Conservation (phyloP, 2,113 vertebrate genomes). For the Ornithorhynchus anatinus region DNA sequence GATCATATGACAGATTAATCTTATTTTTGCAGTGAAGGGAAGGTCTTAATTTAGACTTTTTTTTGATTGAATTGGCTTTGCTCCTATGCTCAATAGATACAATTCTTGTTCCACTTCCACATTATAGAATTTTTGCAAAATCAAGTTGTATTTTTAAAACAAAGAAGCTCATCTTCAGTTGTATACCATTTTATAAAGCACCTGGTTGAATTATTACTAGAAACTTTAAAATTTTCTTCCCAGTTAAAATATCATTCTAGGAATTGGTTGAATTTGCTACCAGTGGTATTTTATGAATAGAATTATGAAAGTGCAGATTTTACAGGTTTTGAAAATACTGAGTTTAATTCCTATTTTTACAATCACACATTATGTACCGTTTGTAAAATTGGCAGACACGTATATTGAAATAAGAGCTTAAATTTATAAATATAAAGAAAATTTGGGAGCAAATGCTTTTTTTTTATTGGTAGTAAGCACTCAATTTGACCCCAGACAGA, state of each 20-base stretch:
- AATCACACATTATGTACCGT: conserved; percentile 41
- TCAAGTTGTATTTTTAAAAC: too few species aligned
- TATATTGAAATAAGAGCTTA: conserved; percentile 30
- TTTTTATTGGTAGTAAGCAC: conserved; percentile 54
- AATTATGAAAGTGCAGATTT: conserved; percentile 26
- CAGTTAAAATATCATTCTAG: not conserved
- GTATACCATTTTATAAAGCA: too few species aligned
- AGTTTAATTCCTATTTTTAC: too few species aligned
- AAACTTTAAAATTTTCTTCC: conserved; percentile 13
- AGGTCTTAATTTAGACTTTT: not conserved
- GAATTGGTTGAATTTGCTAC: not conserved
- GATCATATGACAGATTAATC: not conserved
- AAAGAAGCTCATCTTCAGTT: too few species aligned
- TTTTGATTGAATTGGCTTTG: not conserved
- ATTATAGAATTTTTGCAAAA: too few species aligned
- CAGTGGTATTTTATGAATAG: conserved; percentile 4
- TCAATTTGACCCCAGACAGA: conserved; percentile 44
- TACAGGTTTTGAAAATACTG: conserved; percentile 17
- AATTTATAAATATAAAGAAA: conserved; percentile 36
- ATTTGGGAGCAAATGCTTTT: not conserved
- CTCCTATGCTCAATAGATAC: too few species aligned
- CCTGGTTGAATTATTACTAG: too few species aligned
- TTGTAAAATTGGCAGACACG: conserved; percentile 31
- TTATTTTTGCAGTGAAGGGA: not conserved
- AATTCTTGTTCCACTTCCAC: too few species aligned